These are phyloP conservation scores for Dolichomitus sp. DNA, from an alignment of 2,888 invertebrate species.

Conservation along the genomic window DNA sequence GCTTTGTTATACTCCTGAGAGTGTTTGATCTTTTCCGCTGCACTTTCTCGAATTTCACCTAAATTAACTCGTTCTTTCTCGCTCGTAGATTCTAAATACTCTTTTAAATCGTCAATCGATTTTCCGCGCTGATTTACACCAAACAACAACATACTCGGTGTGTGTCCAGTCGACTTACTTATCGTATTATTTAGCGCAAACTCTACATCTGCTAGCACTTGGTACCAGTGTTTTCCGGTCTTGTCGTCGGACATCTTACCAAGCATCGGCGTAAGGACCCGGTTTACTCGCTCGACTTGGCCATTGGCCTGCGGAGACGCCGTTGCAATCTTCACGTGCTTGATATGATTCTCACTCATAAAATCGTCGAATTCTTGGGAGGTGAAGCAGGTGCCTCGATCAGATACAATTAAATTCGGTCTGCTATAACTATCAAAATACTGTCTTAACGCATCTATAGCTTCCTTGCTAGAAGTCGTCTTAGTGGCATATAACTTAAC, in stretches of 20 bases:
- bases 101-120: slow-evolving; percentile 17
- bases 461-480: slow-evolving; percentile 66
- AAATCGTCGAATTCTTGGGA: slow-evolving; percentile 73
- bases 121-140: slow-evolving; percentile 29
- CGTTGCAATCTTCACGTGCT: slow-evolving; percentile 74
- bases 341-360: slow-evolving; percentile 60
- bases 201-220: not conserved
- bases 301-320: slow-evolving; percentile 77
- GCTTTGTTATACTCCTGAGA: not conserved
- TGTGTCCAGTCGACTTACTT: slow-evolving; percentile 7
- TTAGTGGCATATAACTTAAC: slow-evolving; percentile 71
- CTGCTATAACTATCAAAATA: slow-evolving; percentile 71
- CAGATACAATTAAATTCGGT: slow-evolving; percentile 70
- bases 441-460: slow-evolving; percentile 58
- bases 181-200: slow-evolving; percentile 35
- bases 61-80: not conserved
- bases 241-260: slow-evolving; percentile 1
- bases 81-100: not conserved
- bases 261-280: slow-evolving; percentile 64
- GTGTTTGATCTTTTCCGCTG: not conserved
- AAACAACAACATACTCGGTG: slow-evolving; percentile 27
- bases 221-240: not conserved
- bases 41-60: slow-evolving; percentile 7
- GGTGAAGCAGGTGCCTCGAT: slow-evolving; percentile 77
- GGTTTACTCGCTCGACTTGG: slow-evolving; percentile 74